Base-by-base conservation (phyloP, 64 coral and sea anemone genomes). In the Acropora tenuis region DNA sequence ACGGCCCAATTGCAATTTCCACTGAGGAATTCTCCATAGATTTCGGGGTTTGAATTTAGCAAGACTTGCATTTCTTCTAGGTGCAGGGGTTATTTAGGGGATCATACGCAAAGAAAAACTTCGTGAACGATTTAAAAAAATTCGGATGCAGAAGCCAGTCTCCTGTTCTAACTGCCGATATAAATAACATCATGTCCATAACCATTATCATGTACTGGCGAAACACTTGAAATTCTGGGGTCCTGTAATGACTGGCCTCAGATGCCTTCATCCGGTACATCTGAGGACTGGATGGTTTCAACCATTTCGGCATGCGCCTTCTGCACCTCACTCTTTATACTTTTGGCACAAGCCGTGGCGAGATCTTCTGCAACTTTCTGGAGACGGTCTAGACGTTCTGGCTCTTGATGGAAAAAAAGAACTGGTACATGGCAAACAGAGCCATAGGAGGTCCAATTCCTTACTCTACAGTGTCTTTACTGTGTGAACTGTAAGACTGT, bases 331-430 rank as follows among this genome's bases (percentile, higher is more conserved):
- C 8, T 77, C 74, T 77, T 46, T 77, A 46, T 42, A 46, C 42
- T 16, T 77, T 46, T 46, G 74, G 47, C 43, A 77, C 74, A 77
- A 15, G 74, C 74, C 42, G 41, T 46, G 74, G 0, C 11, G 41
- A 47, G 74, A 45, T 77, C 74, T 77, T 77, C 8, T 15, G 74
- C 74, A 46, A 77, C 74, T 48, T 48, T 45, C 74, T 77, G 41
- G 41, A 47, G 45, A 45, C 43, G 8, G 42, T 77, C 41, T 45
- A 46, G 74, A 46, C 6, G 43, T 77, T 86, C 42, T 86, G 66
- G 66, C 16, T 86, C 43, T 46, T 86, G 45, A 16, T 86, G 44
- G 44, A 89, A 78, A 77, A 89, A 78, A 50, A 12, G 42, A 74
- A 42, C 60, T 68, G 89, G 47, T 82, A 80, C 1, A 61, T 78